Base-by-base conservation (phyloP, 2,797 vertebrate species). In the Tauraco hartlaubi region DNA sequence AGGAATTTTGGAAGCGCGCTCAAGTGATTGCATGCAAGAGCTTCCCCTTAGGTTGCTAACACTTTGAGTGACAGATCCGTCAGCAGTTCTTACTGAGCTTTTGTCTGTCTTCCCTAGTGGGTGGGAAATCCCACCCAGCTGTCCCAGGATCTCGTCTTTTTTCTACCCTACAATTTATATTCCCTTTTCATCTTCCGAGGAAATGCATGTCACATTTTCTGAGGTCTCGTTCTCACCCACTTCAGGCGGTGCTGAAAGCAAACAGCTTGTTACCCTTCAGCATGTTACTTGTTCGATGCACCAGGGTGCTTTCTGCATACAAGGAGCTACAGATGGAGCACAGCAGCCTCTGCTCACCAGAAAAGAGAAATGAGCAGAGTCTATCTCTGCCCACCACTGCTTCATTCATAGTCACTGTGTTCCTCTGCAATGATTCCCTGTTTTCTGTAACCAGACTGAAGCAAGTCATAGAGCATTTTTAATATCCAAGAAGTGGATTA, bases 81-180 rank as follows among this genome's bases (percentile, higher is more conserved):
- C 82, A 79, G 73, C 33, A 1, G 1, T 82, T 66, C 88, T 92
- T 66, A n/a, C 73, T 92, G 91, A 77, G 82, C 79, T 91, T 92
- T 95, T 92, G 94, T 95, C 69, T 93, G 8, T 63, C 58, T 86
- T 86, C 63, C 39, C 62, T 71, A 19, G 12, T 88, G 91, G 82
- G 94, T 91, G 95, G 89, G 89, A 95, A 90, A 80, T 94, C 89
- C 92, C 94, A 92, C 92, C 89, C 94, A 92, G 85, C 94, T 88
- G 55, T 92, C 73, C 69, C 28, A 9, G 85, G 28, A 54, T 46
- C 85, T 85, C 80, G 84, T 85, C 84, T 89, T 79, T 96, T 85
- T 93, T 79, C 78, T 73, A 74, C 64, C 25, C 72, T 66, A 61
- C 81, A 68, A 88, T 95, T 94, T 88, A 80, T 83, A 63, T 86